phyloP scores from a whole-genome alignment of 2,113 vertebrate genomes.

The Peromyscus polionotus region DNA sequence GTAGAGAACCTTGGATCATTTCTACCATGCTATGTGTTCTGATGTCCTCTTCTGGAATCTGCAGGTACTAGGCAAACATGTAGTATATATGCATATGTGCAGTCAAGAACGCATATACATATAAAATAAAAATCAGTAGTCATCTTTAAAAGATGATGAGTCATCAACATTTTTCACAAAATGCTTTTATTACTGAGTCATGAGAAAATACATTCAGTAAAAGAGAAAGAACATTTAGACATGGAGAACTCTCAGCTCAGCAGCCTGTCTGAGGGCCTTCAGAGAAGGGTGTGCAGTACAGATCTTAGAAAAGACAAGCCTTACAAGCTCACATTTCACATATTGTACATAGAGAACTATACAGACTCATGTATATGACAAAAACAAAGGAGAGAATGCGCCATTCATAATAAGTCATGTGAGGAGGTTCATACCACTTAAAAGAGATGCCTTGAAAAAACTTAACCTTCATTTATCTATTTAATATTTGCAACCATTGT shows the following conservation, averaged over 20 bases:
- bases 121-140: not conserved
- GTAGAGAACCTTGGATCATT: not conserved
- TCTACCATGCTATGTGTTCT: not conserved
- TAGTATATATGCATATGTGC: not conserved
- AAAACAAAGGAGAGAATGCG: not conserved
- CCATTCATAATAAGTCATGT: not conserved
- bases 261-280: not conserved
- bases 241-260: not conserved
- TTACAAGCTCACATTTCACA: not conserved
- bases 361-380: not conserved
- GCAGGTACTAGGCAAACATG: not conserved
- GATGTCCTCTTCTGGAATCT: not conserved
- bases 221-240: not conserved
- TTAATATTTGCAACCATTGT: not conserved
- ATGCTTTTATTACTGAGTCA: not conserved
- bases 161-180: slow-evolving; percentile 45
- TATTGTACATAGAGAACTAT: not conserved
- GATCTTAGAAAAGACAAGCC: not conserved
- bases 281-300: not conserved
- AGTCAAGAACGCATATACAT: not conserved
- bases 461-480: not conserved
- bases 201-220: not conserved
- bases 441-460: not conserved
- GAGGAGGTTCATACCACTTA: not conserved
- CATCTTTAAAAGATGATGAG: not conserved